A percentile compares a stretch with the other conserved stretches of the same genome.
Conservation (phyloP, 2,888 invertebrate species). For the Glyphotaelius pellucidus region DNA sequence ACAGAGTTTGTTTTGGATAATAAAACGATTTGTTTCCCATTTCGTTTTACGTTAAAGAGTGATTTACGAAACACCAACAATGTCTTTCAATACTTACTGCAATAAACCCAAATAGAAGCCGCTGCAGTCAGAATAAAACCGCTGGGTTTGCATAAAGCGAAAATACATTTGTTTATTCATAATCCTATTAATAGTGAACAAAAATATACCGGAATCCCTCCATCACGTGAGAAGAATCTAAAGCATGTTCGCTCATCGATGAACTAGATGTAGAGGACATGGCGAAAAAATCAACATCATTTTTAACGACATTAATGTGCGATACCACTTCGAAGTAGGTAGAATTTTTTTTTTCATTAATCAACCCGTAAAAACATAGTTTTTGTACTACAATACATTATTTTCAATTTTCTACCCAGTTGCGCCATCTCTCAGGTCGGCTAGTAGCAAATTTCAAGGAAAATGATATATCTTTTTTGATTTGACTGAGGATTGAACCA, state of each 20-base stretch:
- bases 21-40: background rate
- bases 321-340: no score
- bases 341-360: no score
- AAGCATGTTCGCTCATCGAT: slow-evolving; percentile 9
- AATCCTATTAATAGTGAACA: slow-evolving; percentile 42
- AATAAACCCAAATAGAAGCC: background rate
- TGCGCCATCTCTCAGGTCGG: no score
- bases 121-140: slow-evolving; percentile 32
- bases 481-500: no score
- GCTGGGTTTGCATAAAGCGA: slow-evolving; percentile 26
- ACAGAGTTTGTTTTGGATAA: background rate
- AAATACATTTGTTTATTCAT: slow-evolving; percentile 49
- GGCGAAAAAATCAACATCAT: background rate
- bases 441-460: no score
- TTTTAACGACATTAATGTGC: no score
- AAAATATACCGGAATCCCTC: slow-evolving; percentile 49
- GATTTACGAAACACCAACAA: slow-evolving; percentile 27
- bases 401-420: no score
- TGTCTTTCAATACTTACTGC: background rate
- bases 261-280: background rate
- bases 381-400: no score
- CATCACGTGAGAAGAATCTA: slow-evolving; percentile 31
- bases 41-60: background rate
- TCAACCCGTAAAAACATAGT: no score
- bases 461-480: no score